These are phyloP conservation scores for Mystacides longicornis DNA, from an alignment of 2,888 invertebrate species.

Conservation along the genomic window DNA sequence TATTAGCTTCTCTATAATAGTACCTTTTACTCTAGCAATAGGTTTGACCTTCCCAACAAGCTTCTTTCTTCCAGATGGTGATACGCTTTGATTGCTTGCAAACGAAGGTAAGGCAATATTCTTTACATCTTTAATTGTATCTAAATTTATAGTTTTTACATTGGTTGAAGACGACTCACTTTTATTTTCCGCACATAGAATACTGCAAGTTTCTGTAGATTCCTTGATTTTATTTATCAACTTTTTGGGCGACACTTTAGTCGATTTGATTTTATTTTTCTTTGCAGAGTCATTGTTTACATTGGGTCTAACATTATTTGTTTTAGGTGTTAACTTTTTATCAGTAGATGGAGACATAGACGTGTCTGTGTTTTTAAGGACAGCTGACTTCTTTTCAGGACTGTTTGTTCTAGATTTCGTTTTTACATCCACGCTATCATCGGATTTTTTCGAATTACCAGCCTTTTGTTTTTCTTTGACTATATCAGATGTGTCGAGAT, in stretches of 20 bases:
- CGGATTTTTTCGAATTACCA: not conserved
- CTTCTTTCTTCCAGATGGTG: conserved; percentile 21
- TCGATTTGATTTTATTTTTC: conserved; percentile 11
- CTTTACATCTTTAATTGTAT: conserved; percentile 8
- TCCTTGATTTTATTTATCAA: conserved; percentile 14
- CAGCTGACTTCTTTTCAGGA: not conserved
- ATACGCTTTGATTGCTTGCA: conserved; percentile 15
- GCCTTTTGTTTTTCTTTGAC: not conserved
- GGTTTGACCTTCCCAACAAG: conserved; percentile 41
- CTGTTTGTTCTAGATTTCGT: not conserved
- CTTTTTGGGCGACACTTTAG: conserved; percentile 1
- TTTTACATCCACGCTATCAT: not conserved
- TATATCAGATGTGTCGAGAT: not conserved
- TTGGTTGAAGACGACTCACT: not conserved
- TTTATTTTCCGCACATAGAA: too few species aligned
- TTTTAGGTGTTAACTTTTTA: not conserved
- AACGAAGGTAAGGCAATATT: conserved; percentile 12
- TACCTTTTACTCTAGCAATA: conserved; percentile 47
- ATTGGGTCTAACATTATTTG: not conserved
- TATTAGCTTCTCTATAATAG: conserved; percentile 37
- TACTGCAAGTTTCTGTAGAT: too few species aligned
- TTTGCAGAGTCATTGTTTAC: conserved; percentile 5
- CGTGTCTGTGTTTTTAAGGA: not conserved
- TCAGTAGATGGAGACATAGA: not conserved
- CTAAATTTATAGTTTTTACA: not conserved